Evolutionary conservation across 2,113 vertebrate genomes (phyloP).

Genomic region (Alaudala cheleensis): DNA sequence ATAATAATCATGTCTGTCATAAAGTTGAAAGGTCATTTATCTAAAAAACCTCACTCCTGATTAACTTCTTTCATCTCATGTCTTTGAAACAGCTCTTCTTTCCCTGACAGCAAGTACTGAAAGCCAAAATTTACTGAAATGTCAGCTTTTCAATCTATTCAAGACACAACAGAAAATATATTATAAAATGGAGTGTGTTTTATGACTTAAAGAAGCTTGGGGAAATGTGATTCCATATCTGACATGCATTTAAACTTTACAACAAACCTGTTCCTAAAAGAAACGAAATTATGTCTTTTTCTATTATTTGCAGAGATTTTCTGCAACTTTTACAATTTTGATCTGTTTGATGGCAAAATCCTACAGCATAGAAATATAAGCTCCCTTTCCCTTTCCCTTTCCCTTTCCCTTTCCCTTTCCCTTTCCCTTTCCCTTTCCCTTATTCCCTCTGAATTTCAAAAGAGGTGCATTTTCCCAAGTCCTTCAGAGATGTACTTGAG

Average conservation of each 20-base stretch:
- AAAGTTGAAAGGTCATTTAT: conserved; percentile 28
- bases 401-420: no score
- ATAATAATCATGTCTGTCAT: background rate
- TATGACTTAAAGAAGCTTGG: background rate
- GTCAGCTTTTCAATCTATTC: background rate
- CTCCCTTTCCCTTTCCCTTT: no score
- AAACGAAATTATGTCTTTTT: background rate
- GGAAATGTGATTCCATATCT: background rate
- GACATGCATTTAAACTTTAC: background rate
- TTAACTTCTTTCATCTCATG: background rate
- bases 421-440: background rate
- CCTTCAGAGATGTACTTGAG: background rate
- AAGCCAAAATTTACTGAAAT: conserved; percentile 27
- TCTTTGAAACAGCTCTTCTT: background rate
- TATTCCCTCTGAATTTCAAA: background rate
- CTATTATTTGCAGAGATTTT: background rate
- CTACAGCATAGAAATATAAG: background rate
- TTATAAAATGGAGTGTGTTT: background rate
- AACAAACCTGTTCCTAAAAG: background rate
- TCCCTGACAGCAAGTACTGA: background rate
- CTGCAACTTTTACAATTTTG: background rate
- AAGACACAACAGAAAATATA: background rate
- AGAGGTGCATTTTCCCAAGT: background rate
- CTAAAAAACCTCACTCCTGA: background rate
- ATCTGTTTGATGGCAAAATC: background rate